Percentiles rank a stretch among this genome's conserved stretches.
phyloP scores from a whole-genome alignment of 2,888 invertebrate species.

The Coleophora deauratella region DNA sequence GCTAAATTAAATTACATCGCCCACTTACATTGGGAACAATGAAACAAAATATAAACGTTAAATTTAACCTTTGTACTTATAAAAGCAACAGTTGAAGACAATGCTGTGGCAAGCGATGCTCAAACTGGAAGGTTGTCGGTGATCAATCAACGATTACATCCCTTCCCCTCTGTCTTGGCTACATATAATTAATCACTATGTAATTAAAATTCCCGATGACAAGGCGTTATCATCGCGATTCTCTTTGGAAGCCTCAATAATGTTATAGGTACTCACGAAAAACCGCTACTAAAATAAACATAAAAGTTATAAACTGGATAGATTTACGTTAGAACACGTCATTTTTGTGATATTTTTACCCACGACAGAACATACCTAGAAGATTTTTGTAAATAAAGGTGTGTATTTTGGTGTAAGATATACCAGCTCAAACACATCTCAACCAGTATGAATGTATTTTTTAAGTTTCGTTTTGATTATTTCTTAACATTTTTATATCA shows the following conservation, averaged over 20 bases:
- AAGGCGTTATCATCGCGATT: constrained; percentile 52
- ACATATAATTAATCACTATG: constrained; percentile 70
- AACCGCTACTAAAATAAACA: too few species aligned
- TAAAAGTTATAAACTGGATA: too few species aligned
- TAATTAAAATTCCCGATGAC: constrained; percentile 72
- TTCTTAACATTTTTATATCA: too few species aligned
- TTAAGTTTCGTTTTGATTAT: too few species aligned
- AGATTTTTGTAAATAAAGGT: too few species aligned
- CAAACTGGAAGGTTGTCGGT: constrained; percentile 46
- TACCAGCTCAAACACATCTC: too few species aligned
- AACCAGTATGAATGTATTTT: too few species aligned
- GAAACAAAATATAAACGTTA: constrained; percentile 45
- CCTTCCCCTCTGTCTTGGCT: constrained; percentile 43
- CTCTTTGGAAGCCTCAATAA: constrained; percentile 22
- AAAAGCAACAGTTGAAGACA: constrained; percentile 64
- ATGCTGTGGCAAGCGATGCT: constrained; percentile 33
- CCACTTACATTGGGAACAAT: constrained; percentile 52
- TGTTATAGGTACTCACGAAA: too few species aligned
- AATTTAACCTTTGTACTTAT: constrained; percentile 48
- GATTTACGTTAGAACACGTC: too few species aligned
- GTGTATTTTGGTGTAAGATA: too few species aligned
- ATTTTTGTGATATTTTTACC: too few species aligned
- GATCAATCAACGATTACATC: constrained; percentile 63
- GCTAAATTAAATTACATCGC: constrained; percentile 60
- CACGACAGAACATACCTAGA: too few species aligned